A percentile compares a stretch with the other conserved stretches of the same genome.
Evolutionary conservation across 1,140 invertebrate genomes (phyloP).

Genomic region (Macrotrachela quadricornifera): DNA sequence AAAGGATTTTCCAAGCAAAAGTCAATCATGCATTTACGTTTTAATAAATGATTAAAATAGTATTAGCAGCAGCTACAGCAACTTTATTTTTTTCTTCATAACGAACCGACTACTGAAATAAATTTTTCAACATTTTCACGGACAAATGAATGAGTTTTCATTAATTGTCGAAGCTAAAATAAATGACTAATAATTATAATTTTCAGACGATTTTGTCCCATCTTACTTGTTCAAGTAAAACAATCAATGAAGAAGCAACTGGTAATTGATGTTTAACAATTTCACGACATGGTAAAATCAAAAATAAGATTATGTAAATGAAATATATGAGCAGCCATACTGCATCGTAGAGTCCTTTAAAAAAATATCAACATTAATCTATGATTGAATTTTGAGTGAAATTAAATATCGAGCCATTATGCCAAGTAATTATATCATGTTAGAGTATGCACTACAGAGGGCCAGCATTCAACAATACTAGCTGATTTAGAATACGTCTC

Average conservation of each 20-base stretch:
- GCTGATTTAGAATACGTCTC: too few relatives aligned
- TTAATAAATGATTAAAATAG: too few relatives aligned
- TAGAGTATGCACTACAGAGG: too few relatives aligned
- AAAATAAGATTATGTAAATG: slow-evolving; percentile 1
- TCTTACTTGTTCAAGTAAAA: slow-evolving; percentile 39
- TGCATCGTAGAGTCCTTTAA: slow-evolving; percentile 23
- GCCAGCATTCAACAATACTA: too few relatives aligned
- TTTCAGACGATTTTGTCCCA: neutral
- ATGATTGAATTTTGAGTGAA: too few relatives aligned
- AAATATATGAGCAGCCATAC: slow-evolving; percentile 21
- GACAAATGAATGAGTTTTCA: slow-evolving; percentile 65
- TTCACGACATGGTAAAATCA: neutral
- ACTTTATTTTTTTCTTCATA: too few relatives aligned
- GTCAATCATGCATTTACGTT: too few relatives aligned
- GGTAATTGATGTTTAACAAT: neutral
- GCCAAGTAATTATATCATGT: too few relatives aligned
- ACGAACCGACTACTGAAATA: too few relatives aligned
- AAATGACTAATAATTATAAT: neutral
- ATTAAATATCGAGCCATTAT: too few relatives aligned
- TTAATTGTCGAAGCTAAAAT: slow-evolving; percentile 47
- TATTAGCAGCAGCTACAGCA: too few relatives aligned
- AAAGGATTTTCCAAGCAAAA: too few relatives aligned
- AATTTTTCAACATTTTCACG: slow-evolving; percentile 39
- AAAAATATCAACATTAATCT: slow-evolving; percentile 3
- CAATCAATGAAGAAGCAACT: slow-evolving; percentile 1